A percentile compares a stretch with the other conserved stretches of the same genome.
Evolutionary conservation across 2,888 invertebrate species (phyloP).

Genomic region (Arge pagana): DNA sequence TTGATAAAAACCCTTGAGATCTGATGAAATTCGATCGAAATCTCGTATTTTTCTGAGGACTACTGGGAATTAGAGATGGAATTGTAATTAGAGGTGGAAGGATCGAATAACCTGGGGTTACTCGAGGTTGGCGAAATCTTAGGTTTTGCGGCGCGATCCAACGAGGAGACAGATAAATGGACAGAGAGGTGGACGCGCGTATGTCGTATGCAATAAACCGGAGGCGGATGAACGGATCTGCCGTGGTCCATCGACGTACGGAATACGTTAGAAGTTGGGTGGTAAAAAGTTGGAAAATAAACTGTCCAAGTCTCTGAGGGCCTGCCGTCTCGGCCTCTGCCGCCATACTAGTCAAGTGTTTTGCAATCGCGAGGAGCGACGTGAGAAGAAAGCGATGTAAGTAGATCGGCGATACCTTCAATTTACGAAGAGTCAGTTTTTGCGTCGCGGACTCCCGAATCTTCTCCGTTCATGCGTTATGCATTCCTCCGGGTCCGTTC

Average conservation of each 20-base stretch:
- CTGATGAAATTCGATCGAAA: too few relatives aligned
- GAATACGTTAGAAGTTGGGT: conserved; percentile 19
- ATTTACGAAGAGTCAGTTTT: conserved; percentile 20
- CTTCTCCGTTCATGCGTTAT: conserved; percentile 21
- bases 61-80: too few relatives aligned
- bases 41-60: too few relatives aligned
- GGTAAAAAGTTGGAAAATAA: conserved; percentile 19
- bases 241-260: conserved; percentile 6
- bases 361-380: conserved; percentile 47
- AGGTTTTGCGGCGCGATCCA: too few relatives aligned
- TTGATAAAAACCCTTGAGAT: too few relatives aligned
- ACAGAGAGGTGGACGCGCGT: too few relatives aligned
- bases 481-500: conserved; percentile 16
- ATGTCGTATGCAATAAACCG: too few relatives aligned
- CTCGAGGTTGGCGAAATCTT: too few relatives aligned
- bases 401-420: conserved; percentile 20
- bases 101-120: too few relatives aligned
- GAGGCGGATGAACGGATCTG: too few relatives aligned
- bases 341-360: conserved; percentile 40
- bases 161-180: too few relatives aligned
- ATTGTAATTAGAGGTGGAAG: too few relatives aligned
- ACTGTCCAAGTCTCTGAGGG: conserved; percentile 7
- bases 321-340: conserved; percentile 19
- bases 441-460: conserved; percentile 3
- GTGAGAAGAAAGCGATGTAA: conserved; percentile 40